phyloP scores from a whole-genome alignment of 2,797 vertebrate genomes.

The Todus mexicanus region DNA sequence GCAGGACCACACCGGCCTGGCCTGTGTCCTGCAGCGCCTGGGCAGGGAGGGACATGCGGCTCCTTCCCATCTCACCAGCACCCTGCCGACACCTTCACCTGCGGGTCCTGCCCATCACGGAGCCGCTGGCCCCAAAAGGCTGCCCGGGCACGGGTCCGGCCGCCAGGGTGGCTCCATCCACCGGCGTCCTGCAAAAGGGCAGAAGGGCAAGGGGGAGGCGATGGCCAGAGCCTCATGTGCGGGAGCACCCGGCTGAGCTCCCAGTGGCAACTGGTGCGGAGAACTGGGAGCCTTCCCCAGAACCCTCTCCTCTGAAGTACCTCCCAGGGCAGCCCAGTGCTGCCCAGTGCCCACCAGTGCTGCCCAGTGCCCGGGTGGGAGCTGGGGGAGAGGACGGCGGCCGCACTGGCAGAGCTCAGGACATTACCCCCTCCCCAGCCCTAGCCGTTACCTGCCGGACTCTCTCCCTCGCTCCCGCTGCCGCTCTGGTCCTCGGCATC shows the following conservation, averaged over 20 bases:
- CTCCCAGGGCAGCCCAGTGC: background rate
- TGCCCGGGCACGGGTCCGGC: rapidly evolving
- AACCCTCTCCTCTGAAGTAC: background rate
- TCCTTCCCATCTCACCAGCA: rapidly evolving
- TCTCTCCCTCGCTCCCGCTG: background rate
- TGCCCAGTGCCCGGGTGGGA: background rate
- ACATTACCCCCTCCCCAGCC: rapidly evolving
- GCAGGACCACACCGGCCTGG: rapidly evolving
- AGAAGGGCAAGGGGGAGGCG: background rate
- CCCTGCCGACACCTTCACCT: background rate
- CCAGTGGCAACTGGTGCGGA: background rate
- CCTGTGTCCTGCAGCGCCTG: background rate
- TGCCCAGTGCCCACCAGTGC: background rate
- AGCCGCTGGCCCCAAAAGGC: background rate
- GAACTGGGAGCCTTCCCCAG: background rate
- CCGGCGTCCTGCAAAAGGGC: background rate
- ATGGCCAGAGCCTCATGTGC: rapidly evolving
- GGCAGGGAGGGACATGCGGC: background rate
- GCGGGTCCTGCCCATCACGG: background rate
- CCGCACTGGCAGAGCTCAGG: background rate
- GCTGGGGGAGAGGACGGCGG: too few relatives aligned
- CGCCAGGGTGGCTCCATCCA: background rate
- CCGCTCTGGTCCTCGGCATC: background rate
- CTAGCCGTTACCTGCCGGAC: background rate
- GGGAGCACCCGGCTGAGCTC: background rate